phyloP scores from a whole-genome alignment of 64 coral and sea anemone genomes.

The Dendrophyllia cribrosa region DNA sequence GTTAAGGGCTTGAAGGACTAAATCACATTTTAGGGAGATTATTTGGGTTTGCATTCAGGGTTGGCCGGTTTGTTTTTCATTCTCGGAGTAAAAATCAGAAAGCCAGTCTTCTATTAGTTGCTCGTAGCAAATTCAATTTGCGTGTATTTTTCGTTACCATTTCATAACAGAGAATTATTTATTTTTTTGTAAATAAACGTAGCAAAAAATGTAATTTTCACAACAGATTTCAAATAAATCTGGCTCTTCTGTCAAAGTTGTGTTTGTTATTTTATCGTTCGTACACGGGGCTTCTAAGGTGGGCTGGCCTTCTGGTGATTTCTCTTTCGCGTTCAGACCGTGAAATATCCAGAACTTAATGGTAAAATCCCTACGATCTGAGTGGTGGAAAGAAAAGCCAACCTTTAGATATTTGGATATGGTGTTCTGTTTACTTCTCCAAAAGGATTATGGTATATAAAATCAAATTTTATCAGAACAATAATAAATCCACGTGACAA shows the following conservation, averaged over 20 bases:
- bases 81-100: slow-evolving; percentile 1
- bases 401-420: too few species aligned
- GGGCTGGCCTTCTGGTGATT: slow-evolving; percentile 34
- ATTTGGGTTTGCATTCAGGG: too few species aligned
- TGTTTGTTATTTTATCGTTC: slow-evolving; percentile 1
- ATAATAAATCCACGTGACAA: too few species aligned
- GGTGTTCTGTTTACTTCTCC: too few species aligned
- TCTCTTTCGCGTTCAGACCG: background rate
- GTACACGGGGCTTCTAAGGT: background rate
- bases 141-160: background rate
- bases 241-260: background rate
- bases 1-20: too few species aligned
- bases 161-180: background rate
- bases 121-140: background rate
- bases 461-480: too few species aligned
- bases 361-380: background rate
- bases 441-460: too few species aligned
- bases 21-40: too few species aligned
- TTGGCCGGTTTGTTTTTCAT: too few species aligned
- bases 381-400: too few species aligned
- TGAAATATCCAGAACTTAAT: background rate
- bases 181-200: slow-evolving; percentile 14
- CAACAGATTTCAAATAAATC: background rate
- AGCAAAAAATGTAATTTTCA: slow-evolving; percentile 1
- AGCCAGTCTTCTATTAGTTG: slow-evolving; percentile 36